Conservation (phyloP, 2,113 vertebrate genomes). For the Nymphicus hollandicus region DNA sequence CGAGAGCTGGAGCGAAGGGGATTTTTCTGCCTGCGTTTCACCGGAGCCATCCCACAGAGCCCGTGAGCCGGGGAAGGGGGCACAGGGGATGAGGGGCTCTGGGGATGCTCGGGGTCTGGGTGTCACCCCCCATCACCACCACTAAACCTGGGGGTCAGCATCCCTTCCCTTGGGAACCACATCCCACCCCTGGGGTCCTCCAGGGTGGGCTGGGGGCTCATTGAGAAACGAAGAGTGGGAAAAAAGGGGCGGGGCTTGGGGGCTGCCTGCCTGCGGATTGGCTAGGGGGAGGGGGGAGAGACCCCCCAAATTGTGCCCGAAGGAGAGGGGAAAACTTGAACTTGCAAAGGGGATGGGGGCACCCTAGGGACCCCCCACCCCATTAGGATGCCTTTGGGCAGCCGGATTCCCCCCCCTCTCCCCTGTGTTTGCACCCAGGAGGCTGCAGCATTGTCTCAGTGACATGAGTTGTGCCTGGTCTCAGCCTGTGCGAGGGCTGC, state of each 20-base stretch:
- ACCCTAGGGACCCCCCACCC: neutral
- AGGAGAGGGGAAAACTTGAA: neutral
- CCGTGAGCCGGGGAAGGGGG: neutral
- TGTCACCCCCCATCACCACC: neutral
- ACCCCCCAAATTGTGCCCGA: neutral
- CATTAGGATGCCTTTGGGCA: neutral
- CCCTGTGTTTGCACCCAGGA: neutral
- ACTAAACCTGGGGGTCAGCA: neutral
- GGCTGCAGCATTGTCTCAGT: neutral
- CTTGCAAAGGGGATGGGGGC: neutral
- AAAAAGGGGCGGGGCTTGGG: neutral
- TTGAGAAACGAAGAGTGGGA: neutral
- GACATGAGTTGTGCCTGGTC: neutral
- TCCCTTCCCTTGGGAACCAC: neutral
- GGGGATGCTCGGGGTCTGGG: neutral
- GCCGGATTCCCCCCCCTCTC: neutral
- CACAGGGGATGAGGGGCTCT: neutral
- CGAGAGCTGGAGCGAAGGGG: neutral
- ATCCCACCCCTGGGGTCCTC: neutral
- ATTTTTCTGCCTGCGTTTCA: neutral
- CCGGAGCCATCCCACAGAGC: neutral
- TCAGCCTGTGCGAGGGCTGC: neutral
- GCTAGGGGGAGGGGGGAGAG: neutral
- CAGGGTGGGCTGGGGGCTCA: neutral
- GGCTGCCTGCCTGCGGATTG: neutral